Conservation (phyloP, 2,888 invertebrate genomes). For the Bombylius major region DNA sequence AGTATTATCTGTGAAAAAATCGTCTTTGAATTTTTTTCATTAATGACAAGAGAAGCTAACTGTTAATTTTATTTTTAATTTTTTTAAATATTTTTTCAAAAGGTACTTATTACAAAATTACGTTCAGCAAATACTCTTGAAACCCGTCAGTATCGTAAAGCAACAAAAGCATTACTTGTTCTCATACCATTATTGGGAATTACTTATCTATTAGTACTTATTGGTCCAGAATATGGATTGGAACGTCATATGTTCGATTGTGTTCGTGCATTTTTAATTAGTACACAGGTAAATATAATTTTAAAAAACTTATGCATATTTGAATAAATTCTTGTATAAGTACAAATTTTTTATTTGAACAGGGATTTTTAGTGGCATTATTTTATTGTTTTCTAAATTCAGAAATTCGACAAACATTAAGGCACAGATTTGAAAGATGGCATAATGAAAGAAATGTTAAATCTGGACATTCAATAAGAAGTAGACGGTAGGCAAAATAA, state of each 20-base stretch:
- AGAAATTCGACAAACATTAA: slow-evolving; percentile 74
- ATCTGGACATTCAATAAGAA: slow-evolving; percentile 26
- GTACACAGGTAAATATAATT: slow-evolving; percentile 62
- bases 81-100: slow-evolving; percentile 17
- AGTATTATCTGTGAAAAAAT: too few relatives aligned
- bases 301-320: neutral
- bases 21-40: too few relatives aligned
- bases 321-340: too few relatives aligned
- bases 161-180: slow-evolving; percentile 80
- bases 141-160: slow-evolving; percentile 81
- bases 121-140: slow-evolving; percentile 81
- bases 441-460: slow-evolving; percentile 36
- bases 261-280: slow-evolving; percentile 66
- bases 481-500: slow-evolving; percentile 24
- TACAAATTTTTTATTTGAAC: neutral
- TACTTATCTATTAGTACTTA: slow-evolving; percentile 75
- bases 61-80: too few relatives aligned
- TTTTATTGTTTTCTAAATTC: slow-evolving; percentile 90
- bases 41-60: too few relatives aligned
- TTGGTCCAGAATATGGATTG: slow-evolving; percentile 63
- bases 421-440: slow-evolving; percentile 73
- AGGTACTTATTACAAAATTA: slow-evolving; percentile 87
- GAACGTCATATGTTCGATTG: slow-evolving; percentile 65
- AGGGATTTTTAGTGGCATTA: slow-evolving; percentile 83
- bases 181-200: slow-evolving; percentile 84